Evolutionary conservation across 2,888 invertebrate species (phyloP).

Genomic region (Strigamia maritima): DNA sequence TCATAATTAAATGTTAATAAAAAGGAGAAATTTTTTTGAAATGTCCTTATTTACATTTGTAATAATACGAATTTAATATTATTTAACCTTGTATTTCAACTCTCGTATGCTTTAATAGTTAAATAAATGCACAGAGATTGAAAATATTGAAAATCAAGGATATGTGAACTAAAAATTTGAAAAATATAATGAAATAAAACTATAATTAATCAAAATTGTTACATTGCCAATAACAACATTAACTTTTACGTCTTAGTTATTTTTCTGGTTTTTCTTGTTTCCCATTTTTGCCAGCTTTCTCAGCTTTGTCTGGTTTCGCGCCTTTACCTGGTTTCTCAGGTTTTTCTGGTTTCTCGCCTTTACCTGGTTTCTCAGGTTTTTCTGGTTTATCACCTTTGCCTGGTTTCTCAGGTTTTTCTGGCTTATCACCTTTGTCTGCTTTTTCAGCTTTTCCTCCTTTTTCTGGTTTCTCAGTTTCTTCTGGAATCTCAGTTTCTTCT

Average conservation of each 20-base stretch:
- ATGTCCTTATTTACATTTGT: not conserved
- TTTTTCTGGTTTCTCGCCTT: not conserved
- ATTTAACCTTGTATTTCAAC: not conserved
- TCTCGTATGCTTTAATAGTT: not conserved
- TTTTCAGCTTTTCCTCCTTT: not conserved
- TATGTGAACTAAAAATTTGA: not conserved
- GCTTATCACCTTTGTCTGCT: not conserved
- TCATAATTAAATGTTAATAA: not conserved
- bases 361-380: not conserved
- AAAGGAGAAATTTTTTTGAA: not conserved
- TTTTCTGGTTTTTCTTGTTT: not conserved
- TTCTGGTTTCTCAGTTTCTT: not conserved
- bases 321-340: not conserved
- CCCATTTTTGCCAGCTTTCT: not conserved
- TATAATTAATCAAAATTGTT: too few species aligned
- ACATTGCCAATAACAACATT: too few species aligned
- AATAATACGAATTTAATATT: too few species aligned
- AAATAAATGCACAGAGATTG: not conserved
- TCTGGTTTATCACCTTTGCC: not conserved
- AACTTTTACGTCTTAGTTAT: not conserved
- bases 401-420: not conserved
- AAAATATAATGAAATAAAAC: not conserved
- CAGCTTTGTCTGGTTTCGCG: not conserved
- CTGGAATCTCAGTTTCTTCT: not conserved
- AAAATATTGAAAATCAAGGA: not conserved